Base-by-base conservation (phyloP, 2,797 vertebrate genomes). In the Peromyscus nudipes region DNA sequence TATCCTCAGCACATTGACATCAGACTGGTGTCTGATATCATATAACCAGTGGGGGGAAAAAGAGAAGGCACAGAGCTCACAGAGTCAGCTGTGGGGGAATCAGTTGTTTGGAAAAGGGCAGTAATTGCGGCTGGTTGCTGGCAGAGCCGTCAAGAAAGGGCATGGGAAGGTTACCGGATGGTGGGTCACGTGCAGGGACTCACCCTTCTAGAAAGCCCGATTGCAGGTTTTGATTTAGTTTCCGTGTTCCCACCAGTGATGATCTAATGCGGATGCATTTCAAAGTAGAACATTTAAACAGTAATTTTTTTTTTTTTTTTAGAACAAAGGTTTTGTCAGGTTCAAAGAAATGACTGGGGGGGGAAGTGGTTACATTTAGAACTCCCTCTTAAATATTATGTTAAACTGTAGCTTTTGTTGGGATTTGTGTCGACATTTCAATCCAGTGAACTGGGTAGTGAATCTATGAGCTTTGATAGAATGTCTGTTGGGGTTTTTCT, bases 91-190 rank as follows among this genome's bases (percentile, higher is more conserved):
- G n/a, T 89, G 37, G 86, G 69, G 62, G 23, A 89, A 93, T 57
- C 81, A 81, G n/a, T 89, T 84, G 82, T 94, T 95, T 97, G 37
- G 80, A 91, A 80, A 84, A 92, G 80, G 93, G 79, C 84, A 94
- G 91, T 81, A 95, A 87, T 96, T 86, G 69, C 69, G 80, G 6
- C 17, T n/a, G 80, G 77, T 75, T 49, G 55, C 55, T 75, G 60
- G 40, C 19, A 11, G 34, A 85, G 52, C 75, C 55, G 10, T 55
- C 60, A 62, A 82, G 75, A 95, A 94, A 94, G 95, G 89, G 75
- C 57, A 87, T 49, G 85, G 69, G 60, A 84, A 97, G 91, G 62
- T 96, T 91, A 92, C 85, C 49, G 49, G 49, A 55, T 64, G 37
- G 80, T 16, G 37, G 19, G 46, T 40, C 10, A 17, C 11, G 4